These are phyloP conservation scores for Calidris pygmaea DNA, from an alignment of 2,113 vertebrate species.

Conservation along the genomic window DNA sequence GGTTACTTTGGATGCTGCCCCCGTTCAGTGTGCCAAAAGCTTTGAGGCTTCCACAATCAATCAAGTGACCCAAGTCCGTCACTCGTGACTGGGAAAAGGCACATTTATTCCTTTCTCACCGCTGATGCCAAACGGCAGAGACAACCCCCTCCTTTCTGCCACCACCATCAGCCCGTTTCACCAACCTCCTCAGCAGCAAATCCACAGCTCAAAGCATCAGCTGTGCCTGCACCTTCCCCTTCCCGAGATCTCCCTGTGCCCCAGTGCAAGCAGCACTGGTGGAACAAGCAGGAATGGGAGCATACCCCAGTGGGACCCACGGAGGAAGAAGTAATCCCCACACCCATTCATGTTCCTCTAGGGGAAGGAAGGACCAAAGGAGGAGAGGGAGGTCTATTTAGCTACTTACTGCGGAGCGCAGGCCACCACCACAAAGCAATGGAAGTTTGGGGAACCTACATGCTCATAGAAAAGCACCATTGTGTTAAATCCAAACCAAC, in stretches of 20 bases:
- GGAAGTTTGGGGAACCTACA: not conserved
- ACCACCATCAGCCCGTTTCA: not conserved
- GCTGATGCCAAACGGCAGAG: not conserved
- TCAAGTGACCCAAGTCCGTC: slow-evolving; percentile 51
- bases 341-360: not conserved
- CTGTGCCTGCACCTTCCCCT: not conserved
- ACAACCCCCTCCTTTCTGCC: not conserved
- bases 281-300: not conserved
- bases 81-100: slow-evolving; percentile 36
- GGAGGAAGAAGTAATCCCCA: not conserved
- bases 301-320: not conserved
- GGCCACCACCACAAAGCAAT: not conserved
- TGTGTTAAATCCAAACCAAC: not conserved
- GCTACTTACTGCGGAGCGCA: not conserved
- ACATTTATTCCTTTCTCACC: slow-evolving; percentile 53
- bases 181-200: not conserved
- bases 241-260: not conserved
- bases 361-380: not conserved
- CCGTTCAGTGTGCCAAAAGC: slow-evolving; percentile 2
- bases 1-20: slow-evolving; percentile 27
- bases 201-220: not conserved
- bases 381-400: not conserved
- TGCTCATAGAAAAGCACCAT: not conserved
- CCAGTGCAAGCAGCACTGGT: not conserved
- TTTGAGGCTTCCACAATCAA: slow-evolving; percentile 53